Evolutionary conservation across 2,797 vertebrate genomes (phyloP).

Genomic region (Sebastolobus altivelis): DNA sequence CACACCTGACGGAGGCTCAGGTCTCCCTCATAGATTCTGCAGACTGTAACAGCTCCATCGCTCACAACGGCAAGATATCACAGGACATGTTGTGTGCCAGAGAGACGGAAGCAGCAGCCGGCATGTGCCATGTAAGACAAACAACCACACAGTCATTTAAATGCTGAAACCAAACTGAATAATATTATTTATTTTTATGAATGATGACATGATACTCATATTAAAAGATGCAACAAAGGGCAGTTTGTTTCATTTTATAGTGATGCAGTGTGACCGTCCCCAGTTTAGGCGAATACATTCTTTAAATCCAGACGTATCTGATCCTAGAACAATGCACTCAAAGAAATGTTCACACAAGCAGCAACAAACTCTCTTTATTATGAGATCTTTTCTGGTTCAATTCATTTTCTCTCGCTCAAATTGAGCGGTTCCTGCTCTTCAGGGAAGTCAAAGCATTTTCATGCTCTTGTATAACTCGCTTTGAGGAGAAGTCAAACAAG

Average conservation of each 20-base stretch:
- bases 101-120: conserved; percentile 58
- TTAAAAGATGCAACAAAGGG: not conserved
- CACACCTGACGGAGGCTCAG: conserved; percentile 60
- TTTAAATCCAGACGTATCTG: not conserved
- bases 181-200: rapidly evolving
- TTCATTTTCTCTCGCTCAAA: conserved; percentile 17
- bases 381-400: not conserved
- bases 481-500: conserved; percentile 45
- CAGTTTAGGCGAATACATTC: not conserved
- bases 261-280: conserved; percentile 1
- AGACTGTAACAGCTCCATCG: conserved; percentile 75
- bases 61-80: conserved; percentile 81
- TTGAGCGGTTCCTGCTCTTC: conserved; percentile 27
- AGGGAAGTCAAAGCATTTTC: conserved; percentile 50
- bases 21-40: conserved; percentile 80
- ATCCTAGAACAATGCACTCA: not conserved
- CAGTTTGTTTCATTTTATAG: not conserved
- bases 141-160: not conserved
- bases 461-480: conserved; percentile 50
- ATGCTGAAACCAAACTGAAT: conserved; percentile 2
- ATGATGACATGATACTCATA: not conserved
- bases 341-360: conserved; percentile 7
- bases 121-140: conserved; percentile 85
- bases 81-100: conserved; percentile 88
- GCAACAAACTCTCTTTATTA: conserved; percentile 17